Percentiles rank a stretch among this genome's conserved stretches.
Evolutionary conservation across 2,888 invertebrate species (phyloP).

Genomic region (Anthophora plumipes): DNA sequence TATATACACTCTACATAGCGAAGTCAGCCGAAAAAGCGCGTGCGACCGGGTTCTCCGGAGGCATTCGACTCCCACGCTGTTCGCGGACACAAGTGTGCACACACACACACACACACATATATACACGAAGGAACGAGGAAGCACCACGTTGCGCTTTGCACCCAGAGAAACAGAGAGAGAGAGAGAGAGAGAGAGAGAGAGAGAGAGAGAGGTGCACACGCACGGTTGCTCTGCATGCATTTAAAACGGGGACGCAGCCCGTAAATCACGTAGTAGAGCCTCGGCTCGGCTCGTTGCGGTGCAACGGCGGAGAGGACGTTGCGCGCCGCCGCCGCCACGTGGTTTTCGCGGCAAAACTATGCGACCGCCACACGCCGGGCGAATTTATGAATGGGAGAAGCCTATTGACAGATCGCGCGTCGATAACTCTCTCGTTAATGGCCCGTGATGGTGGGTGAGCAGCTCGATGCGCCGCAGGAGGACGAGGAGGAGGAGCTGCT

Average conservation of each 20-base stretch:
- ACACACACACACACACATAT: not conserved
- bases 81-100: not conserved
- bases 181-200: conserved; percentile 33
- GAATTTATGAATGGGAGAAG: conserved; percentile 80
- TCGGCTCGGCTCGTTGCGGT: conserved; percentile 58
- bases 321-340: conserved; percentile 70
- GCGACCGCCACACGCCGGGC: conserved; percentile 71
- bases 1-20: not conserved
- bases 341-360: conserved; percentile 77
- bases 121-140: not conserved
- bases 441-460: conserved; percentile 71
- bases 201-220: conserved; percentile 20
- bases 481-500: conserved; percentile 34
- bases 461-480: conserved; percentile 62
- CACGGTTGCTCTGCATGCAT: conserved; percentile 58
- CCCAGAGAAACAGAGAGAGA: conserved; percentile 23
- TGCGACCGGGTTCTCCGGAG: conserved; percentile 33
- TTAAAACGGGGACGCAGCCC: conserved; percentile 65
- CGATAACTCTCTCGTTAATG: conserved; percentile 79
- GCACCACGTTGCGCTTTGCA: not conserved
- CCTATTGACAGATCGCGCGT: conserved; percentile 80
- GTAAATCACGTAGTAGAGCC: conserved; percentile 69
- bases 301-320: conserved; percentile 62
- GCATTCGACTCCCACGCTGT: conserved; percentile 43
- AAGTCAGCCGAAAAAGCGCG: conserved; percentile 7